Evolutionary conservation across 2,888 invertebrate species (phyloP).

Genomic region (Chrysotoxum bicinctum): DNA sequence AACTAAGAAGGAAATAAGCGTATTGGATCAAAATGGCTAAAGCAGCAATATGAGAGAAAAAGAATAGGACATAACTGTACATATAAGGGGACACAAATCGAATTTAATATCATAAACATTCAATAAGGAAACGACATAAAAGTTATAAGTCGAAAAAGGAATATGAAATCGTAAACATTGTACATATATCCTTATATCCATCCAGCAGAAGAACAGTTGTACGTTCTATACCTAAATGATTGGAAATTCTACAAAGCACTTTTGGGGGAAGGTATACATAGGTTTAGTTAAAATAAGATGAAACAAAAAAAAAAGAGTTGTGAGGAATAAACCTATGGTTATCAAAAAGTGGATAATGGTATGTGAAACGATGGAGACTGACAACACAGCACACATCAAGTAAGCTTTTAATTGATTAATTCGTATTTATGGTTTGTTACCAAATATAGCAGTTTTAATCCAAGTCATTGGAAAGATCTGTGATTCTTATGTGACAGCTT

Average conservation of each 20-base stretch:
- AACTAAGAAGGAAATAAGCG: constrained; percentile 58
- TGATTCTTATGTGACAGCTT: no score
- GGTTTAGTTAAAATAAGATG: background rate
- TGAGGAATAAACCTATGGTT: constrained; percentile 54
- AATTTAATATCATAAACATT: constrained; percentile 82
- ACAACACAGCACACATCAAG: background rate
- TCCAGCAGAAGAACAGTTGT: background rate
- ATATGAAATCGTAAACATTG: constrained; percentile 57
- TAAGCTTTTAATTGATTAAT: background rate
- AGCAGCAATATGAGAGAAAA: constrained; percentile 64
- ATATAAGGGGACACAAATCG: constrained; percentile 76
- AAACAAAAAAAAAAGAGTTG: background rate
- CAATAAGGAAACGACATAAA: constrained; percentile 78
- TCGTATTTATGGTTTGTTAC: no score
- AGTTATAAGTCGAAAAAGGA: constrained; percentile 69
- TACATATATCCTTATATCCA: background rate
- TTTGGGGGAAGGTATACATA: constrained; percentile 74
- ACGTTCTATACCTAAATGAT: constrained; percentile 55
- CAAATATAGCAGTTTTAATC: no score
- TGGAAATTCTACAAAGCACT: constrained; percentile 78
- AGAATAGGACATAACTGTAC: constrained; percentile 66
- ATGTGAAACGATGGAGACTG: background rate
- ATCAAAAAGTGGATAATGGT: constrained; percentile 52
- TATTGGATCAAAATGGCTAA: constrained; percentile 62
- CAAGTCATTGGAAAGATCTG: no score